Percentiles rank a stretch among this genome's conserved stretches.
Conservation (phyloP, 2,113 vertebrate genomes). For the Falco punctatus region DNA sequence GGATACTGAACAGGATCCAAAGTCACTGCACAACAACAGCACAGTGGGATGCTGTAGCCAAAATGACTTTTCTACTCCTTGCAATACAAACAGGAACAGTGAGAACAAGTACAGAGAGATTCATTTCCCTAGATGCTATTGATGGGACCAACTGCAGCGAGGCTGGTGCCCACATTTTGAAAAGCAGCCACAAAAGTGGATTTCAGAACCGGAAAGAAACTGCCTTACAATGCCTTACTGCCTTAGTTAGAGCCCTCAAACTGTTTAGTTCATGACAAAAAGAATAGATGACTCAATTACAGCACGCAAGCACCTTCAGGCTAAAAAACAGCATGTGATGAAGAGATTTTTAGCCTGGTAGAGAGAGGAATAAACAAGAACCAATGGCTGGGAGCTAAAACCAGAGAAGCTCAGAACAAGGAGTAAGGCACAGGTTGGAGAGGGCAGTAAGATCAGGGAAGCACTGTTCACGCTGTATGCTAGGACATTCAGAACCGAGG, state of each 20-base stretch:
- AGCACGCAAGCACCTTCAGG: background rate
- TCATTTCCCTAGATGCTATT: background rate
- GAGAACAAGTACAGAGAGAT: background rate
- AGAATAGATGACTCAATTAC: slow-evolving; percentile 23
- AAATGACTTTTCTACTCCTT: background rate
- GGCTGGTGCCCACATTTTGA: background rate
- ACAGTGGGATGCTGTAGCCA: background rate
- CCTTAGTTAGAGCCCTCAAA: background rate
- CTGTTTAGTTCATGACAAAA: background rate
- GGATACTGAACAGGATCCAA: too few relatives aligned
- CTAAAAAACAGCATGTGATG: background rate
- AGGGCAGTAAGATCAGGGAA: background rate
- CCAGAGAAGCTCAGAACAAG: background rate
- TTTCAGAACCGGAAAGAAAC: background rate
- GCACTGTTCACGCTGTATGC: rapidly evolving
- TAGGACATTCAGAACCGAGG: rapidly evolving
- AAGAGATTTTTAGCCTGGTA: background rate
- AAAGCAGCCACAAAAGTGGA: background rate
- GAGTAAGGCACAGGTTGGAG: background rate
- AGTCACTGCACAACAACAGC: background rate
- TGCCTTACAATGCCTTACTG: background rate
- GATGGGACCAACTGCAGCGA: background rate
- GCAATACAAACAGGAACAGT: background rate
- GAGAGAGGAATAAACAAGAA: background rate
- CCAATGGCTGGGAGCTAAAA: background rate